These are phyloP conservation scores for Pavo muticus DNA, from an alignment of 2,113 vertebrate genomes.

Conservation along the genomic window DNA sequence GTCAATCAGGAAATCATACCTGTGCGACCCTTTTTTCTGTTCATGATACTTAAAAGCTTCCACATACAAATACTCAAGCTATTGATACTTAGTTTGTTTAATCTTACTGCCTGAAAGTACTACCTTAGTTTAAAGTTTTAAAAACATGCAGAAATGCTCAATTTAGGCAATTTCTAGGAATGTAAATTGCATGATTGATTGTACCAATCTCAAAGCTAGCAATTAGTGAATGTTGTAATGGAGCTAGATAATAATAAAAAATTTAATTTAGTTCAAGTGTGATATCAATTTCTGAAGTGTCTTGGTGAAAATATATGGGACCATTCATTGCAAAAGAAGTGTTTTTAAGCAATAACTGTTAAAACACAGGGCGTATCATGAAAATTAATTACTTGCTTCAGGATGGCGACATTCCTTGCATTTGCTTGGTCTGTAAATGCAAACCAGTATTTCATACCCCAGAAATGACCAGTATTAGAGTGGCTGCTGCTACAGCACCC, in stretches of 20 bases:
- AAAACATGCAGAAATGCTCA: neutral
- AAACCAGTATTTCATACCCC: conserved; percentile 2
- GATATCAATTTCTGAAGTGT: conserved; percentile 46
- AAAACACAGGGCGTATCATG: conserved; percentile 44
- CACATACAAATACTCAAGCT: rapidly evolving
- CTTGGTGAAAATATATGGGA: conserved; percentile 58
- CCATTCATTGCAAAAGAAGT: conserved; percentile 56
- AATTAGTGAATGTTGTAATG: conserved; percentile 47
- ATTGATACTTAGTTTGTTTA: neutral
- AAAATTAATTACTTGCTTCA: conserved; percentile 52
- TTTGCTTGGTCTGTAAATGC: conserved; percentile 19
- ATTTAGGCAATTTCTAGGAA: conserved; percentile 23
- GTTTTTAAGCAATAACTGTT: conserved; percentile 57
- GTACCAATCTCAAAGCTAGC: conserved; percentile 30
- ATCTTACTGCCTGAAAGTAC: neutral
- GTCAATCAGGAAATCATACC: neutral
- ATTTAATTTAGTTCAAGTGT: conserved; percentile 44
- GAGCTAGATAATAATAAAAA: conserved; percentile 59
- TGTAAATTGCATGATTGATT: conserved; percentile 46
- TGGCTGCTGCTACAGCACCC: neutral
- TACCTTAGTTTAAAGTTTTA: neutral
- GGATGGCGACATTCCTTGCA: neutral
- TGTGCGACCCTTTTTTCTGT: neutral
- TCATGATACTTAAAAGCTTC: neutral
- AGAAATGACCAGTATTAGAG: neutral